Conservation (phyloP, 2,113 vertebrate species). For the Dipodomys stephensi region DNA sequence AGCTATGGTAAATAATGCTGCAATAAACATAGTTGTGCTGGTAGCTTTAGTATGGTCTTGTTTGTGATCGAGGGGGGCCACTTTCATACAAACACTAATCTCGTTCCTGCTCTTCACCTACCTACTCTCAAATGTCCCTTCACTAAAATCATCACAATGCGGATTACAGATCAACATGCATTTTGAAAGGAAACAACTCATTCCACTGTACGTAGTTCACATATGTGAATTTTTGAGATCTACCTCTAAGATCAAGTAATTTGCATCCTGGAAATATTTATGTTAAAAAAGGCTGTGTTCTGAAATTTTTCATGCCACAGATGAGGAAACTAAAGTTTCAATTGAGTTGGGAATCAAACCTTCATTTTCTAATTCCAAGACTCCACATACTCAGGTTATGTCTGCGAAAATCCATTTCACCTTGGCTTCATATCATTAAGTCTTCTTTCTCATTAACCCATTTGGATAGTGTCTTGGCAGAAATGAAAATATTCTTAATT, state of each 20-base stretch:
- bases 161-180: not conserved
- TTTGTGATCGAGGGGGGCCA: no score
- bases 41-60: no score
- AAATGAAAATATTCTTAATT: conserved; percentile 35
- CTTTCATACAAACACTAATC: not conserved
- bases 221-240: not conserved
- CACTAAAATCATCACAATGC: not conserved
- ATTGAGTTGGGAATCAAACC: not conserved
- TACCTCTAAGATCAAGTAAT: not conserved
- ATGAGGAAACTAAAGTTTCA: conserved; percentile 19
- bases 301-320: not conserved
- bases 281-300: not conserved
- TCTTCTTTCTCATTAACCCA: conserved; percentile 15
- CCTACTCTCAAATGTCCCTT: not conserved
- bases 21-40: no score
- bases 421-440: not conserved
- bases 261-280: not conserved
- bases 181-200: not conserved
- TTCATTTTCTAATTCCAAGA: not conserved
- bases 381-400: not conserved
- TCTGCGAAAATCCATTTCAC: conserved; percentile 33
- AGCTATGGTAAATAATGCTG: no score
- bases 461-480: not conserved
- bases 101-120: not conserved
- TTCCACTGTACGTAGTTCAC: not conserved